Evolutionary conservation across 2,888 invertebrate species (phyloP).

Genomic region (Eupeodes luniger): DNA sequence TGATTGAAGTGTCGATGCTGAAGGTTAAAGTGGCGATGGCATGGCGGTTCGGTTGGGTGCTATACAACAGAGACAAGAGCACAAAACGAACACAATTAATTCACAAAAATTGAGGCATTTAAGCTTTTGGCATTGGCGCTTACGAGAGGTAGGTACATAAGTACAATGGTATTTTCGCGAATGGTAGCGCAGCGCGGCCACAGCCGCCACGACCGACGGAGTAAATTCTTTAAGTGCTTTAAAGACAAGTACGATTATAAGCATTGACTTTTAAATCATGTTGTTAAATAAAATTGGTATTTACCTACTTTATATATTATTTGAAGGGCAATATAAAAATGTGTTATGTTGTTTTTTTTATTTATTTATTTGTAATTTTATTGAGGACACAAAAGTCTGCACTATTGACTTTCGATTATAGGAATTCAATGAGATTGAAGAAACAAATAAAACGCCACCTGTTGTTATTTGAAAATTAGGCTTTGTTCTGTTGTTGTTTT

Average conservation of each 20-base stretch:
- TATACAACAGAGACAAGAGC: no score
- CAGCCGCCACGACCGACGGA: neutral
- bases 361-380: neutral
- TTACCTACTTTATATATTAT: neutral
- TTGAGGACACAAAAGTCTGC: constrained; percentile 7
- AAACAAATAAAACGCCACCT: constrained; percentile 45
- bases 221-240: constrained; percentile 50
- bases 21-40: constrained; percentile 36
- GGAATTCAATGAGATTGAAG: constrained; percentile 5
- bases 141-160: no score
- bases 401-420: no score
- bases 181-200: neutral
- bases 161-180: neutral
- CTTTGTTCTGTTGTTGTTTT: constrained; percentile 6
- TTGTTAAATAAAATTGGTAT: neutral
- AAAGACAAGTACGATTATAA: neutral
- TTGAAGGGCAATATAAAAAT: constrained; percentile 46
- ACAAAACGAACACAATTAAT: constrained; percentile 22
- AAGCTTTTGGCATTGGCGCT: constrained; percentile 58
- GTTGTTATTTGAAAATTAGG: constrained; percentile 21
- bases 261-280: constrained; percentile 26
- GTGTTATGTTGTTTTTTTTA: neutral
- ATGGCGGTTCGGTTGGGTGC: neutral
- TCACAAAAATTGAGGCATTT: constrained; percentile 41
- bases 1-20: constrained; percentile 52